phyloP scores from a whole-genome alignment of 2,797 vertebrate genomes.

The Gallinago solitaria region DNA sequence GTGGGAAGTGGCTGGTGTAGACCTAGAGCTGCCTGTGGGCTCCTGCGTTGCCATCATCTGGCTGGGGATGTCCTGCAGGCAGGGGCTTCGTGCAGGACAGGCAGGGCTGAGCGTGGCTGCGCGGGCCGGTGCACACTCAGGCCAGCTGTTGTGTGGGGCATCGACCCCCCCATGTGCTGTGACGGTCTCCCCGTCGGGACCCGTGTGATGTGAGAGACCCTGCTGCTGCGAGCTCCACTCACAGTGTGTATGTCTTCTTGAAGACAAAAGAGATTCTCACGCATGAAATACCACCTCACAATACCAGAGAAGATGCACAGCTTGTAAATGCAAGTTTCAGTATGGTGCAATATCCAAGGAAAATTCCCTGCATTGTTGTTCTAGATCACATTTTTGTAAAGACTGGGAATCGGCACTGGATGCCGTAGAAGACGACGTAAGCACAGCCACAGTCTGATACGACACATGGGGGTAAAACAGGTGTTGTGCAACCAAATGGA shows the following conservation, averaged over 20 bases:
- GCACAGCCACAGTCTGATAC: neutral
- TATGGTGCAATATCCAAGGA: neutral
- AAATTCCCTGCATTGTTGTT: neutral
- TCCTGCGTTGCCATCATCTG: neutral
- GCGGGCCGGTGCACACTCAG: too few species aligned
- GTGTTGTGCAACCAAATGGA: neutral
- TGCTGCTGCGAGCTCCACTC: neutral
- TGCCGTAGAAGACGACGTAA: neutral
- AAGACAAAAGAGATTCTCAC: neutral
- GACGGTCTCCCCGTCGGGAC: neutral
- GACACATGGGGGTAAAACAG: neutral
- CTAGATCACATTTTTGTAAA: neutral
- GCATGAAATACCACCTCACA: neutral
- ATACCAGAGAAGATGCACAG: neutral
- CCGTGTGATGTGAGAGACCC: neutral
- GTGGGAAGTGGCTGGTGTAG: neutral
- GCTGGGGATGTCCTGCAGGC: neutral
- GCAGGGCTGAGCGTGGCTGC: too few species aligned
- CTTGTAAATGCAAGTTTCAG: neutral
- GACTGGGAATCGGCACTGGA: neutral
- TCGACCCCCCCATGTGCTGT: fast-evolving
- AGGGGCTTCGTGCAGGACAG: neutral
- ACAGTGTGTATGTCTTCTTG: too few species aligned
- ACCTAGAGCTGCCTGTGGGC: neutral
- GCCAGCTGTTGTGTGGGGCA: neutral